phyloP scores from a whole-genome alignment of 2,888 invertebrate genomes.

The Agrotis ipsilon region DNA sequence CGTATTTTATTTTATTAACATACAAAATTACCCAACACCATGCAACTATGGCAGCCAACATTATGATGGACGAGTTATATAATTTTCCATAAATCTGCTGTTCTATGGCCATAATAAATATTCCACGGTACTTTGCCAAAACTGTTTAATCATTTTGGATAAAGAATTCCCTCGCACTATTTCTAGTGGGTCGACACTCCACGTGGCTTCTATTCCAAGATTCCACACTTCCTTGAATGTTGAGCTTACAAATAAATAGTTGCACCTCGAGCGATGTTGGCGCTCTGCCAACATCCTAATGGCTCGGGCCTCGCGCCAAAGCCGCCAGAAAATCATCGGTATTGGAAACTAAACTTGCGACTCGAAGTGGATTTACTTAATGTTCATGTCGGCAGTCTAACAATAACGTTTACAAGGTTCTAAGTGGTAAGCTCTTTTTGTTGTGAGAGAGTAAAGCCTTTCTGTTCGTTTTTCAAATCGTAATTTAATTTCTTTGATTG shows the following conservation, averaged over 20 bases:
- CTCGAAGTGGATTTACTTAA: conserved; percentile 83
- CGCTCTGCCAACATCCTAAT: conserved; percentile 87
- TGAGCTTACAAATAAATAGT: conserved; percentile 88
- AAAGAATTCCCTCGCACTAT: conserved; percentile 58
- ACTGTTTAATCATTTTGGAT: conserved; percentile 57
- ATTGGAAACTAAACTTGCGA: conserved; percentile 84
- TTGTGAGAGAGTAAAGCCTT: conserved; percentile 49
- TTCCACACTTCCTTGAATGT: conserved; percentile 89
- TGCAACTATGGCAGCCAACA: neutral
- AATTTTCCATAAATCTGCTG: conserved; percentile 25
- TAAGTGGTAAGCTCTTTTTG: conserved; percentile 55
- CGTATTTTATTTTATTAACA: conserved; percentile 38
- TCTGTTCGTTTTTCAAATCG: conserved; percentile 60
- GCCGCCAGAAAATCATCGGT: conserved; percentile 85
- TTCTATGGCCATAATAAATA: conserved; percentile 21
- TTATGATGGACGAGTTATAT: conserved; percentile 7
- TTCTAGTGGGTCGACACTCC: conserved; percentile 75
- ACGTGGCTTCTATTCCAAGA: conserved; percentile 87
- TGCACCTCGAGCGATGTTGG: conserved; percentile 85
- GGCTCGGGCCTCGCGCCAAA: conserved; percentile 84
- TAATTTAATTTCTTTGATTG: conserved; percentile 67
- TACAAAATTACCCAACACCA: conserved; percentile 20
- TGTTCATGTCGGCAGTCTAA: conserved; percentile 69
- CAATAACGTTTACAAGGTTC: conserved; percentile 63
- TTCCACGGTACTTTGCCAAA: conserved; percentile 49